Base-by-base conservation (phyloP, 2,113 vertebrate genomes). In the Sinocyclocheilus anophthalmus region DNA sequence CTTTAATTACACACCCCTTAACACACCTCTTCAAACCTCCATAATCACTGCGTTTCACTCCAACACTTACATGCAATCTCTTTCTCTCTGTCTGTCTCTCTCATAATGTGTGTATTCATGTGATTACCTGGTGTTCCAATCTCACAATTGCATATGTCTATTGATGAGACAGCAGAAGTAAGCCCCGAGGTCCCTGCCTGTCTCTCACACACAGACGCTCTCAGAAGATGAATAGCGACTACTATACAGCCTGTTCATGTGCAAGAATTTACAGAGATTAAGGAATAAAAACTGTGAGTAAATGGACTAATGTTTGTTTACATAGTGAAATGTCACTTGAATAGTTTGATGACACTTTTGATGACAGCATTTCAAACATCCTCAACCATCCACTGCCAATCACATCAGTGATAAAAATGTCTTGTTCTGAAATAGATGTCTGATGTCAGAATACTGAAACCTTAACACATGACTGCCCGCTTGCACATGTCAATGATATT, bases 101-200 rank as follows among this genome's bases (percentile, higher is more conserved):
- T 85, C 72, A 76, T 67, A 86, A 89, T 88, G 59, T 85, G 70
- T 77, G 83, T 81, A 84, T 76, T 55, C 59, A 72, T 65, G 78
- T 85, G 76, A 86, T 86, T 87, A 89, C 72, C 84, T 87, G 87
- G 30, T 85, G 59, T 89, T 86, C 79, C 82, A 76, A 81, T 85
- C 87, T 63, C 65, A 85, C 87, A 76, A 76, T 69, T 77, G 76
- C 81, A 86, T 45, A 77, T 63, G 61, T 83, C 79, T 59, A 87
- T 50, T 85, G 90, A 88, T 87, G 87, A 90, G 84, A 81, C 85
- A 84, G 76, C 84, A 86, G 48, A 86, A 42, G 10, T 65, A 75
- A 65, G 45, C 48, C 75, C 84, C 59, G 57, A 75, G 50, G 14
- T 37, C 57, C 67, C 48, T 67, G 39, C 73, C 48, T 67, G 69